phyloP scores from a whole-genome alignment of 2,113 vertebrate genomes.

The Pachyramphus minor region DNA sequence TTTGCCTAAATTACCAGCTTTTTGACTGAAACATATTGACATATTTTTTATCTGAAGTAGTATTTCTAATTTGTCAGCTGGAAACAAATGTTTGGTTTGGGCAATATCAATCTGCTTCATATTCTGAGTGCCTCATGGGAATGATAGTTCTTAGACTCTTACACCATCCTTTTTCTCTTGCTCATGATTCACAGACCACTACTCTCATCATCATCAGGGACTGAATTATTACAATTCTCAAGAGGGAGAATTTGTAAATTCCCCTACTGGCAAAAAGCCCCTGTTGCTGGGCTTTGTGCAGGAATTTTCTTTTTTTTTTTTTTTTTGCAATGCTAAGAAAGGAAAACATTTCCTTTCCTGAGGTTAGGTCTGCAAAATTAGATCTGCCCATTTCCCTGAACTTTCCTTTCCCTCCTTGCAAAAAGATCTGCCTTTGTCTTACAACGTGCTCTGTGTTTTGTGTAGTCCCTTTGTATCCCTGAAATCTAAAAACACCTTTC shows the following conservation, averaged over 20 bases:
- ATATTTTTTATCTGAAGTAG: background rate
- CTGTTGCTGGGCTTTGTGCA: background rate
- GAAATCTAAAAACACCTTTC: background rate
- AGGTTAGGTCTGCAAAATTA: background rate
- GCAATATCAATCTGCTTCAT: background rate
- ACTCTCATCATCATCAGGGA: background rate
- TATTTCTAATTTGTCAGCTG: background rate
- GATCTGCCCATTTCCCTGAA: background rate
- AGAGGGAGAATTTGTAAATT: background rate
- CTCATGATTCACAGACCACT: background rate
- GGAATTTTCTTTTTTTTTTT: background rate
- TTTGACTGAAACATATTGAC: background rate
- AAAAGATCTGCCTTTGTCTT: background rate
- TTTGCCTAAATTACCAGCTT: background rate
- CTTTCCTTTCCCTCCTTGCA: background rate
- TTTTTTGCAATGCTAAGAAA: background rate
- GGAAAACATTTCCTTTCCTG: slow-evolving; percentile 11
- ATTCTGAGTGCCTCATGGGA: background rate
- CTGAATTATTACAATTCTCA: background rate
- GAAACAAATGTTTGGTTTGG: background rate
- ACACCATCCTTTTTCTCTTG: background rate
- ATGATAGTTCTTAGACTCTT: background rate
- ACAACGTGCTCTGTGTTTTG: background rate
- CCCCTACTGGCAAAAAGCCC: background rate
- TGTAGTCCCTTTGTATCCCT: background rate